Conservation (phyloP, 2,888 invertebrate genomes). For the Eudasyphora cyanicolor region DNA sequence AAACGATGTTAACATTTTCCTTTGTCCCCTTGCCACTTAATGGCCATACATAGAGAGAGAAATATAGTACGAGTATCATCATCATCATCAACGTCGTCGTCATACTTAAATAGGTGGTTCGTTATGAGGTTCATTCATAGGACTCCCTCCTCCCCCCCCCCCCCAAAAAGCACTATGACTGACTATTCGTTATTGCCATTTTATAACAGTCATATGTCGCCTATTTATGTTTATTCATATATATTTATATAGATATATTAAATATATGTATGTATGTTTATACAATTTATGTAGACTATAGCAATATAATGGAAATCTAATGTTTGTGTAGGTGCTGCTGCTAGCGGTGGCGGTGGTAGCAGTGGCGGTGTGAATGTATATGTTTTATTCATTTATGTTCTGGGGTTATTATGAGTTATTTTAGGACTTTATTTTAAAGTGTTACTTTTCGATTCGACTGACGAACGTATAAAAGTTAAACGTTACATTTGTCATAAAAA, state of each 20-base stretch:
- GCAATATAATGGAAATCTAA: too few species aligned
- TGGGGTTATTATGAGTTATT: slow-evolving; percentile 17
- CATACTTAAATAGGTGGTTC: background rate
- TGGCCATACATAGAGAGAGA: too few species aligned
- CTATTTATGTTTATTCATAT: background rate
- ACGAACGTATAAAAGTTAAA: background rate
- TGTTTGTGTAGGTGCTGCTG: too few species aligned
- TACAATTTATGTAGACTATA: too few species aligned
- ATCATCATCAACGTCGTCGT: background rate
- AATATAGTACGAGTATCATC: background rate
- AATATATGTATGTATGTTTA: background rate
- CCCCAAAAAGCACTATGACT: too few species aligned
- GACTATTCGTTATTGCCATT: background rate
- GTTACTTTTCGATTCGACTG: slow-evolving; percentile 14
- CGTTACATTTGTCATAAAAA: background rate
- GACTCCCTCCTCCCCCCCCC: too few species aligned
- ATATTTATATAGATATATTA: background rate
- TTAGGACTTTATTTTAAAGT: slow-evolving; percentile 18
- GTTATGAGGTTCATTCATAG: background rate
- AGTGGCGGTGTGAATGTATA: background rate
- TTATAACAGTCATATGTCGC: background rate
- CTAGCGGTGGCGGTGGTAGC: too few species aligned
- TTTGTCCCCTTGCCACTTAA: background rate
- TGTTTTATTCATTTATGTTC: slow-evolving; percentile 12
- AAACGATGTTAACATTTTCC: slow-evolving; percentile 8